Conservation (phyloP, 2,797 vertebrate species). For the Hirundo rustica region DNA sequence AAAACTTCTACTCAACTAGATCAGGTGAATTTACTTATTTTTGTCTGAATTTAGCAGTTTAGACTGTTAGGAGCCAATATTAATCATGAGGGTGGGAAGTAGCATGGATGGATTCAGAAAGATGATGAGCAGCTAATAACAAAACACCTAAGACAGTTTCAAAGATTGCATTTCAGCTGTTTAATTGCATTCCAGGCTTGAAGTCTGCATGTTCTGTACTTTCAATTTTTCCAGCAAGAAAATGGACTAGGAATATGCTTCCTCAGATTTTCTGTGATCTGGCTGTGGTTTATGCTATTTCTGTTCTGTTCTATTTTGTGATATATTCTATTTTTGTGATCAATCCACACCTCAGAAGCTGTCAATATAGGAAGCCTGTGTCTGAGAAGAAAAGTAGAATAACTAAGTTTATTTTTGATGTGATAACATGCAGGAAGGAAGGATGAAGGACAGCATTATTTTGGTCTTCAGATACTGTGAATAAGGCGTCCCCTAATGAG, state of each 20-base stretch:
- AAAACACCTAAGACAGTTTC: background rate
- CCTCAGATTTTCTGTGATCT: background rate
- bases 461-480: background rate
- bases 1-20: background rate
- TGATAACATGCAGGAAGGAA: background rate
- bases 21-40: background rate
- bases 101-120: background rate
- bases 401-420: background rate
- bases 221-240: background rate
- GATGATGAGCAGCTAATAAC: background rate
- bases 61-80: background rate
- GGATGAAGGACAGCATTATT: background rate
- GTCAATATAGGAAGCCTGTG: background rate
- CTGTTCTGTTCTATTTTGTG: background rate
- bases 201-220: background rate
- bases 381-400: background rate
- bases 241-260: background rate
- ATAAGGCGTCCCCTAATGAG: background rate
- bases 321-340: background rate
- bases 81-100: background rate
- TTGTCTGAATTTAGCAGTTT: background rate
- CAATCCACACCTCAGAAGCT: background rate
- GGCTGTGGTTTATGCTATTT: background rate
- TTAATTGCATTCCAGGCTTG: background rate
- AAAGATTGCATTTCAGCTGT: background rate